Conservation (phyloP, 2,797 vertebrate genomes). For the Anabacerthia variegaticeps region DNA sequence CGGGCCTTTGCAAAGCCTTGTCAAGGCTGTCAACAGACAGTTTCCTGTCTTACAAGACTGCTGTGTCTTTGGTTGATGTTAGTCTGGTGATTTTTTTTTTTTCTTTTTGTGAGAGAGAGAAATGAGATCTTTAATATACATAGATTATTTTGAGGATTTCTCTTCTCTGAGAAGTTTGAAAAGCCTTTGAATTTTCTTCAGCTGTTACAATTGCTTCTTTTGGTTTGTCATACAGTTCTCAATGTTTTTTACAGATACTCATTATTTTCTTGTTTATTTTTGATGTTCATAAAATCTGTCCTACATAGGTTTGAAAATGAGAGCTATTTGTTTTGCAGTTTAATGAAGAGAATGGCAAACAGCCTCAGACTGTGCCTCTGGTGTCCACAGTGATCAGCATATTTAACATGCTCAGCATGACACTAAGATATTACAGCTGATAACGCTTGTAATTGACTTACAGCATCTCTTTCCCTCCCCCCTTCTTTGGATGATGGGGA, state of each 20-base stretch:
- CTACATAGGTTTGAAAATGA: slow-evolving; percentile 68
- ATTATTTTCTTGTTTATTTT: slow-evolving; percentile 65
- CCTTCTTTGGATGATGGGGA: slow-evolving; percentile 68
- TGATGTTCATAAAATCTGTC: slow-evolving; percentile 59
- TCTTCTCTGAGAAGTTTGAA: slow-evolving; percentile 19
- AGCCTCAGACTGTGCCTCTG: slow-evolving; percentile 79
- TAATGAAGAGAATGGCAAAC: slow-evolving; percentile 87
- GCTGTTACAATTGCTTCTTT: background rate
- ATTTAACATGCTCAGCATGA: slow-evolving; percentile 89
- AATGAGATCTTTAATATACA: slow-evolving; percentile 24
- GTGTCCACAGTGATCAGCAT: slow-evolving; percentile 83
- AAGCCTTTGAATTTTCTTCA: slow-evolving; percentile 44
- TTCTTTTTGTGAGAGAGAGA: background rate
- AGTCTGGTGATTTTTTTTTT: background rate
- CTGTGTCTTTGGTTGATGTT: slow-evolving; percentile 17
- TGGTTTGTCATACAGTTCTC: background rate
- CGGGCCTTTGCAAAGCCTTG: slow-evolving; percentile 72
- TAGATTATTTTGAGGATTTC: slow-evolving; percentile 35
- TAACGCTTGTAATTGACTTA: slow-evolving; percentile 84
- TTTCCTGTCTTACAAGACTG: slow-evolving; percentile 38
- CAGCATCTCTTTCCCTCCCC: slow-evolving; percentile 69
- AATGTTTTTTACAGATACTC: slow-evolving; percentile 36
- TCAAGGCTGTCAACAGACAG: slow-evolving; percentile 61
- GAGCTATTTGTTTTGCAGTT: slow-evolving; percentile 76
- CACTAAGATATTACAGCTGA: slow-evolving; percentile 82